Base-by-base conservation (phyloP, 2,797 vertebrate genomes). In the Hydrocynus forskahlii region DNA sequence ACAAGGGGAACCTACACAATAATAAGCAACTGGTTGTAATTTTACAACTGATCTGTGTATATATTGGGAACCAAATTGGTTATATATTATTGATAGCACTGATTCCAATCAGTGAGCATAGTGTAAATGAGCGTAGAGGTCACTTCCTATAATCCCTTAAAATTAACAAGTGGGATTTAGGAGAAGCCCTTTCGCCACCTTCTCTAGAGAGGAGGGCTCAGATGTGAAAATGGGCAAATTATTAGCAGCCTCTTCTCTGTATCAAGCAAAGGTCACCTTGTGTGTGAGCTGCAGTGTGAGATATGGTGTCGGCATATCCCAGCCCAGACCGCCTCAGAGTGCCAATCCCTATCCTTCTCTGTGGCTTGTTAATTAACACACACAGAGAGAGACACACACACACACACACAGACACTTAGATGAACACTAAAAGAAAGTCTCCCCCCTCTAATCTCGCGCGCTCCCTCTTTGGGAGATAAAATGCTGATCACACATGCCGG, bases 381-480 rank as follows among this genome's bases (percentile, higher is more conserved):
- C 66, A 52, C 78, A 21, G 21, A 74, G 76, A 77, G 83, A 87
- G 78, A 45, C 60, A 45, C 86, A 82, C 59, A 52, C 78, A 21
- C 35, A 74, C 80, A 77, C 83, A 87, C 79, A 45, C 86, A 77
- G 83, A 87, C 79, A 45, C 63, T 60, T 21, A 82, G 86, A 80
- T 84, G 85, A 75, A 62, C 43, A 48, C 76, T 78, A 77, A 89
- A 84, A 85, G 77, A 29, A 80, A 75, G 69, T 77, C 73, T 79
- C 35, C 63, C 60, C 83, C 82, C 68, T 84, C 86, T 94, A 92
- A 94, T 93, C 93, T 91, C 88, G 88, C 79, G 73, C 84, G 84
- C 85, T 87, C 85, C 29, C 89, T 92, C 90, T 89, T 88, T 9
- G 12, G 89, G 88, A 91, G 92, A 94, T 94, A 93, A 94, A 94